Base-by-base conservation (phyloP, 1,140 invertebrate genomes). In the Micrasema longulum region DNA sequence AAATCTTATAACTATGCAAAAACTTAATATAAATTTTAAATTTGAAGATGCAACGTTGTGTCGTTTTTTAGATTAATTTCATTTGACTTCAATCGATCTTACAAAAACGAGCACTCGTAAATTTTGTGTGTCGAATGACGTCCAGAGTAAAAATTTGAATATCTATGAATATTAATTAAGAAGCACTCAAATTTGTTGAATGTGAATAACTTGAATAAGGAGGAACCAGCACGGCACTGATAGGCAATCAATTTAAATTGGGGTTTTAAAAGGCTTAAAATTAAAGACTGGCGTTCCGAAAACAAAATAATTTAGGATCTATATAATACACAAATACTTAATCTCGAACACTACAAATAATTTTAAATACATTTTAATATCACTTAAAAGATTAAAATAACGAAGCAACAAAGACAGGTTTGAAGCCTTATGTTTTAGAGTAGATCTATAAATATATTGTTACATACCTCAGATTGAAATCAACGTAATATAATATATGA, bases 151-250 rank as follows among this genome's bases (percentile, higher is more conserved):
- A 68, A 68, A 69, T 69, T 69, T 69, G 53, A 69, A 69, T 69
- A 69, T 60, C 55, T 62, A 69, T 69, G 67, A 69, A 69, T 69
- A 60, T 69, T 69, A 69, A 69, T 69, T 60, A 53, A 57, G 55
- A 53, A 69, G 50, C 50, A 35, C 47, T 48, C 12, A 47, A 53
- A 62, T 55, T 68, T 64, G 52, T 66, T 50, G 67, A 69, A 53
- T 47, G 41, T 43, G 26, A 69, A 57, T 43, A 60, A 57, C 36
- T 69, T 23, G 55, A 45, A 47, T 60, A 12, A 47, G 67, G 67
- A 69, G 41, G 48, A 62, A 23, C 31, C 65, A 43, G 35, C 52
- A 11, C 55, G 23, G 14, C 38, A 60, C 36, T 47, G 67, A 69
- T 60, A 35, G 41, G 35, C 43, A 69, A 69, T 60, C 67, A 60